Base-by-base conservation (phyloP, 2,797 vertebrate species). In the Oryzias dopingdopingensis region DNA sequence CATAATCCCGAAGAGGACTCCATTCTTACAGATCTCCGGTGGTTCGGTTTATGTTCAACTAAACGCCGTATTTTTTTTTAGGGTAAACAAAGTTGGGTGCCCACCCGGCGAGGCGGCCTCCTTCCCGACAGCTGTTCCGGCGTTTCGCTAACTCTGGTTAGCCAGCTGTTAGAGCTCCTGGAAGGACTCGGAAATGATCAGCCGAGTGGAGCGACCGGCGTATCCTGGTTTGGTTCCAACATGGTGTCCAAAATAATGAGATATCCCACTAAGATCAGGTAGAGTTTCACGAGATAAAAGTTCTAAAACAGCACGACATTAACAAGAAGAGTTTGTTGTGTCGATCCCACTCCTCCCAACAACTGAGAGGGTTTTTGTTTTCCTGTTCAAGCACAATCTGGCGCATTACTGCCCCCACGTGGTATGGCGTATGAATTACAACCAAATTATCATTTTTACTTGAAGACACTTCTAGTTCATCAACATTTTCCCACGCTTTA, bases 1-100 rank as follows among this genome's bases (percentile, higher is more conserved):
- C 67, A 42, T 42, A 91, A 74, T 24, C 88, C 83, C 50, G 80
- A 57, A 46, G 85, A 74, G 14, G 82, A 65, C 65, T 92, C 88
- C 92, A 92, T 93, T 76, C 81, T 85, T 78, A 88, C 78, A 56
- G 23, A 42, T 46, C 10, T 43, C 10, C 17, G 40, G 23, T 17
- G 12, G 56, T 43, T 26, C 42, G 56, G 66, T 43, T 63, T 68
- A 50, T 57, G 49, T 50, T 49, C 48, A 13, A 37, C 10, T 37
- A 13, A 37, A 37, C 10, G 32, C 32, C 2, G 26, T 26, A 22
- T 22, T 22, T 22, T 6, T 12, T 67, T 47, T 66, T 6, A 42
- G 52, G 50, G 16, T 51, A 42, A 58, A 67, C 65, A 81, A 82
- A 83, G 80, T 87, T 83, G 79, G 84, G 87, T 80, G 79, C 67